Percentiles rank a stretch among this genome's conserved stretches.
Evolutionary conservation across 2,888 invertebrate species (phyloP).

Genomic region (Galeopsomyia nigrocyanea): DNA sequence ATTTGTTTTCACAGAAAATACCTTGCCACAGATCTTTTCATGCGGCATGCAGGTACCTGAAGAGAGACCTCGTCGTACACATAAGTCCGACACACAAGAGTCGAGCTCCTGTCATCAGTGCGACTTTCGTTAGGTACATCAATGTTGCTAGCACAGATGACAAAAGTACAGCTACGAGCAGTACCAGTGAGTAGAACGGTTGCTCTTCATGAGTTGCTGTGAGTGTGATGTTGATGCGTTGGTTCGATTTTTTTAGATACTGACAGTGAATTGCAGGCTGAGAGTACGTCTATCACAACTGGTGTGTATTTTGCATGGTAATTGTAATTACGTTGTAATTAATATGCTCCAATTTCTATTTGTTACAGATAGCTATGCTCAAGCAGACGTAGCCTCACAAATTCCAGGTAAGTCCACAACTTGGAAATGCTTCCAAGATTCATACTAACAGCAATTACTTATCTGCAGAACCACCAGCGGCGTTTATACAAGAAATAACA

Average conservation of each 20-base stretch:
- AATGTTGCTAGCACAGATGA: slow-evolving; percentile 42
- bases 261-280: no score
- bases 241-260: slow-evolving; percentile 14
- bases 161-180: slow-evolving; percentile 37
- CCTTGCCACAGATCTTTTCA: slow-evolving; percentile 47
- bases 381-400: slow-evolving; percentile 22
- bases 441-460: slow-evolving; percentile 4
- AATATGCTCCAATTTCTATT: no score
- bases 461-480: slow-evolving; percentile 58
- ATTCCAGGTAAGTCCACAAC: slow-evolving; percentile 39
- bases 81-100: not conserved
- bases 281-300: no score
- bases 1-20: slow-evolving; percentile 47
- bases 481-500: slow-evolving; percentile 50
- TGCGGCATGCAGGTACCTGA: slow-evolving; percentile 20
- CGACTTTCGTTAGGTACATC: slow-evolving; percentile 53
- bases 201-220: not conserved
- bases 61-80: slow-evolving; percentile 30
- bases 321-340: no score
- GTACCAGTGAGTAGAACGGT: slow-evolving; percentile 21
- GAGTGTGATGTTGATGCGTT: not conserved
- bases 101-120: slow-evolving; percentile 43
- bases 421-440: not conserved
- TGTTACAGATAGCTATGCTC: not conserved
- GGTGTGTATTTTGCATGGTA: no score